Evolutionary conservation across 2,113 vertebrate genomes (phyloP).

Genomic region (Myiozetetes cayanensis): DNA sequence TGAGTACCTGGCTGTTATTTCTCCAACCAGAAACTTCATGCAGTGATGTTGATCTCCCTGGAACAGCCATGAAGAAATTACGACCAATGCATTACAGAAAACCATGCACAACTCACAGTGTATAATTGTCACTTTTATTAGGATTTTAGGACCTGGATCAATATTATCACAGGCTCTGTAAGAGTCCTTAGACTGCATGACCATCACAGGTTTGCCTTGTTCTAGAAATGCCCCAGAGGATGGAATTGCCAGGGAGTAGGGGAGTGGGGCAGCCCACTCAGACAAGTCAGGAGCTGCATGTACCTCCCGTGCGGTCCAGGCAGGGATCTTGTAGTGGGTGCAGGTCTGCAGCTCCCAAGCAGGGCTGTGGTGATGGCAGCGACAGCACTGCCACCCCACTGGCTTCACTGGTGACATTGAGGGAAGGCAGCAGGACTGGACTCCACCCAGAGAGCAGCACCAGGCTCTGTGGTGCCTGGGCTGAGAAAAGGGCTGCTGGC

Average conservation of each 20-base stretch:
- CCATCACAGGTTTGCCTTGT: background rate
- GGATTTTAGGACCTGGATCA: background rate
- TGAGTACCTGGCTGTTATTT: background rate
- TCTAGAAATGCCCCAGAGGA: background rate
- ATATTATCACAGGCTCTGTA: background rate
- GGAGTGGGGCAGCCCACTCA: background rate
- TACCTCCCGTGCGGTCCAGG: too few species aligned
- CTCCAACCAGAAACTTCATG: background rate
- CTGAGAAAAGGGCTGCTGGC: background rate
- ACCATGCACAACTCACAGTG: background rate
- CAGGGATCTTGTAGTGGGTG: background rate
- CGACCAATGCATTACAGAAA: background rate
- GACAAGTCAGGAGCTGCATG: rapidly evolving
- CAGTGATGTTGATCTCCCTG: background rate
- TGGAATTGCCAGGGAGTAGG: background rate
- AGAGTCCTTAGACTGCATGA: background rate
- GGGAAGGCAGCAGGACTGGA: background rate
- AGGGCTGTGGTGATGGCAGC: background rate
- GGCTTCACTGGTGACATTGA: background rate
- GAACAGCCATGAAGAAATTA: background rate
- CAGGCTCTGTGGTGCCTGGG: background rate
- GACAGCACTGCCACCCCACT: background rate
- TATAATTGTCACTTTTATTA: background rate
- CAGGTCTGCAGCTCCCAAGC: background rate
- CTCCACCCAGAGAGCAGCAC: background rate